Evolutionary conservation across 2,888 invertebrate genomes (phyloP).

Genomic region (Beris chalybata): DNA sequence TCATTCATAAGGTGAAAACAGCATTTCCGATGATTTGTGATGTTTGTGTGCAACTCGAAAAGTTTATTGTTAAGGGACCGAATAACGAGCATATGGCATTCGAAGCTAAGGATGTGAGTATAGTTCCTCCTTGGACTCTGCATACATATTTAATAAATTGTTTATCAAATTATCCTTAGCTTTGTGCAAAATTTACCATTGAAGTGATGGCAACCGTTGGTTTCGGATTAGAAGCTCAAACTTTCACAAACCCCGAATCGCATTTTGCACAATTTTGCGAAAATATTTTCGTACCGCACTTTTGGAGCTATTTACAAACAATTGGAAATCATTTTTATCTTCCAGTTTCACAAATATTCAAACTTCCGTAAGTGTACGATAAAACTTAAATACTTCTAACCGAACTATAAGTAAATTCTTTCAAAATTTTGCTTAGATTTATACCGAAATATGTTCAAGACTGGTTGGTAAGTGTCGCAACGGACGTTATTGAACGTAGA

Average conservation of each 20-base stretch:
- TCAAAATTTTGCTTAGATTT: constrained; percentile 1
- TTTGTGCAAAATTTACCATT: constrained; percentile 33
- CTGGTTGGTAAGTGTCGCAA: constrained; percentile 10
- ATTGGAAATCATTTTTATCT: background rate
- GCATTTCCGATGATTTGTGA: no score
- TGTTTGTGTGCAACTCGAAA: no score
- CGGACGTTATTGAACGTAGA: constrained; percentile 3
- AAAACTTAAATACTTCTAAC: no score
- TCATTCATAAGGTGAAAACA: background rate
- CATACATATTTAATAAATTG: background rate
- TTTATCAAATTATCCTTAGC: background rate
- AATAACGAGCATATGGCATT: no score
- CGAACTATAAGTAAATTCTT: background rate
- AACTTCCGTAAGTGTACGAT: background rate
- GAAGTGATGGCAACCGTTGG: constrained; percentile 31
- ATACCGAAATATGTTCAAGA: constrained; percentile 17
- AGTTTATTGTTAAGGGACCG: no score
- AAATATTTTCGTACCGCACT: constrained; percentile 19
- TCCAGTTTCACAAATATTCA: background rate
- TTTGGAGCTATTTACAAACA: constrained; percentile 23
- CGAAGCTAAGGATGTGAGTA: no score
- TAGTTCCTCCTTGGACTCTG: background rate
- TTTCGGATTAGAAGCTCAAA: constrained; percentile 34
- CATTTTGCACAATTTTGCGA: constrained; percentile 22
- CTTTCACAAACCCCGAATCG: constrained; percentile 35